Evolutionary conservation across 2,797 vertebrate species (phyloP).

Genomic region (Alfaro cultratus): DNA sequence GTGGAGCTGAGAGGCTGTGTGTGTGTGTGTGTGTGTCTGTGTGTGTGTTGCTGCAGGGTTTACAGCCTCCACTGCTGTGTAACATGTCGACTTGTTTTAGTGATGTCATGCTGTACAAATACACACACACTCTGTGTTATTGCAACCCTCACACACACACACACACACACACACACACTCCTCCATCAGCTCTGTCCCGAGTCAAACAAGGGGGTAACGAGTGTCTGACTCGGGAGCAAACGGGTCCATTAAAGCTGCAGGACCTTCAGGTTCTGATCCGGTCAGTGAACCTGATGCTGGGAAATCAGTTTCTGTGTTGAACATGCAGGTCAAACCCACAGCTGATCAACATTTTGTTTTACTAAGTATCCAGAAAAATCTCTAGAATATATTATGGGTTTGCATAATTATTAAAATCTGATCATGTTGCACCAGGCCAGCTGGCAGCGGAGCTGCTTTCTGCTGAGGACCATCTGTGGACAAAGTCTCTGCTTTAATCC

Average conservation of each 20-base stretch:
- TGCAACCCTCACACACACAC: slow-evolving; percentile 4
- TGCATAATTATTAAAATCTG: background rate
- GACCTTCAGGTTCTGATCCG: background rate
- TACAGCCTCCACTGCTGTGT: slow-evolving; percentile 62
- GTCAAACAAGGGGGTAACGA: slow-evolving; percentile 6
- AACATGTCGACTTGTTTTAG: slow-evolving; percentile 74
- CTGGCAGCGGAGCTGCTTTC: background rate
- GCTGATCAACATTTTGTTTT: background rate
- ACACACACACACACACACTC: slow-evolving; percentile 9
- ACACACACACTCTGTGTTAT: background rate
- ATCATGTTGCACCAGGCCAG: background rate
- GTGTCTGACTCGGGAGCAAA: slow-evolving; percentile 20
- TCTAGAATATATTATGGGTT: background rate
- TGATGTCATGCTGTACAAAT: slow-evolving; percentile 59
- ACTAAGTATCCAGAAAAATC: background rate
- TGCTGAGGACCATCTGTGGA: background rate
- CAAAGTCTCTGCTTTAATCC: background rate
- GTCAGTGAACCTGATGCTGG: background rate
- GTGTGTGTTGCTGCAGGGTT: slow-evolving; percentile 47
- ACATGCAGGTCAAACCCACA: background rate
- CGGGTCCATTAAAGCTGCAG: slow-evolving; percentile 20
- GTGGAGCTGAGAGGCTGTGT: slow-evolving; percentile 52
- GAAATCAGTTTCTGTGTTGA: background rate
- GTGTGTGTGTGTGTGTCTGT: slow-evolving; percentile 51
- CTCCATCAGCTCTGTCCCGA: background rate